Evolutionary conservation across 2,888 invertebrate genomes (phyloP).

Genomic region (Brassicogethes aeneus): DNA sequence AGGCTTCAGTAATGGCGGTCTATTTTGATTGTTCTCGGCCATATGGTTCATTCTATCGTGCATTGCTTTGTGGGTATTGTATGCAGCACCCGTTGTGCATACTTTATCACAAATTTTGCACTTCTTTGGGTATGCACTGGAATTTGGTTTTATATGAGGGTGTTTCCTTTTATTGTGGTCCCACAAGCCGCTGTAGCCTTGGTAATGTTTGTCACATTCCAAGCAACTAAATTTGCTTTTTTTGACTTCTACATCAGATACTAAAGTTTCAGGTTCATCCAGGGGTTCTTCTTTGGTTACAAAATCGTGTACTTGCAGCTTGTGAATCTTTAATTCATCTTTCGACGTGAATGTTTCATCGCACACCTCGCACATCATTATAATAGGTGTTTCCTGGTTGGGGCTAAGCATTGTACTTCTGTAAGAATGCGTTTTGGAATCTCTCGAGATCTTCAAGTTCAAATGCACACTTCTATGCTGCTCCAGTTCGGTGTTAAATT

Average conservation of each 20-base stretch:
- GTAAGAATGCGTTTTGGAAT: conserved; percentile 51
- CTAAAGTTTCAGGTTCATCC: conserved; percentile 16
- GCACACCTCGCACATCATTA: conserved; percentile 51
- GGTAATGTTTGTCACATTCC: conserved; percentile 45
- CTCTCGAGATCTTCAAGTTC: conserved; percentile 57
- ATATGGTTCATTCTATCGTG: conserved; percentile 25
- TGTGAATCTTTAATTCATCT: conserved; percentile 31
- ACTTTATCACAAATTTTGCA: conserved; percentile 32
- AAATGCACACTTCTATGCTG: conserved; percentile 60
- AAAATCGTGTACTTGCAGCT: conserved; percentile 24
- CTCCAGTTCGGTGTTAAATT: conserved; percentile 50
- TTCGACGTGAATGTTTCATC: conserved; percentile 49
- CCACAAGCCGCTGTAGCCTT: conserved; percentile 30
- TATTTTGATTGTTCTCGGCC: conserved; percentile 7
- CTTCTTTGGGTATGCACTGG: conserved; percentile 26
- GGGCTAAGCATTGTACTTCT: conserved; percentile 47
- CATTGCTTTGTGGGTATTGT: conserved; percentile 32
- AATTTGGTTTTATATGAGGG: conserved; percentile 20
- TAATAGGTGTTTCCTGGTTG: conserved; percentile 31
- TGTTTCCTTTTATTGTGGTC: conserved; percentile 33
- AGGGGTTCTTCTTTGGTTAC: conserved; percentile 38
- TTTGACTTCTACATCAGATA: no score
- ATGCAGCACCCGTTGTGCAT: conserved; percentile 29
- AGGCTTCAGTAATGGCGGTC: conserved; percentile 6
- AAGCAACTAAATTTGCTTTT: conserved; percentile 47